These are phyloP conservation scores for Sisyra terminalis DNA, from an alignment of 2,888 invertebrate species.

Conservation along the genomic window DNA sequence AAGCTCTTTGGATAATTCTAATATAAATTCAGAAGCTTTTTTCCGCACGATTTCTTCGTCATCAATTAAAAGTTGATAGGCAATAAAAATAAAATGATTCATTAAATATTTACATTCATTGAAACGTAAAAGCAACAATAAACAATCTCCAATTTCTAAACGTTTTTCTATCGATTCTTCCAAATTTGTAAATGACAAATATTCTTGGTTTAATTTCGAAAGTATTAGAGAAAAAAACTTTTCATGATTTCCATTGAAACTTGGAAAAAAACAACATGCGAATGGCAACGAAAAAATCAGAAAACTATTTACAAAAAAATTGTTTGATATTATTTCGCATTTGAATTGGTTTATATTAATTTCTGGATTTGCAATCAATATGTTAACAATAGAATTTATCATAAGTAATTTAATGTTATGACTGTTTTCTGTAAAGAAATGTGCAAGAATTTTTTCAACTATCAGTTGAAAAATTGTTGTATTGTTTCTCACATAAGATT, in stretches of 20 bases:
- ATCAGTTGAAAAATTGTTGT: no score
- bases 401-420: slow-evolving; percentile 1
- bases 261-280: background rate
- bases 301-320: background rate
- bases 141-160: background rate
- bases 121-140: background rate
- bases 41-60: background rate
- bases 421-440: background rate
- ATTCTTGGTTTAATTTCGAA: background rate
- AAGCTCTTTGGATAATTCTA: no score
- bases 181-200: background rate
- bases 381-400: background rate
- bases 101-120: background rate
- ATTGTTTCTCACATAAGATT: no score
- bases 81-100: background rate
- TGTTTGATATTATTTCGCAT: background rate
- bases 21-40: background rate
- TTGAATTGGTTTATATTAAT: background rate
- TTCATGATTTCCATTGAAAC: background rate
- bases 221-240: background rate
- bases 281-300: background rate
- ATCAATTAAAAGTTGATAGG: slow-evolving; percentile 1
- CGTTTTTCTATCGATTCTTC: background rate
- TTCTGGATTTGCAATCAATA: background rate
- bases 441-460: no score